Evolutionary conservation across 2,888 invertebrate genomes (phyloP).

Genomic region (Catonia carolina): DNA sequence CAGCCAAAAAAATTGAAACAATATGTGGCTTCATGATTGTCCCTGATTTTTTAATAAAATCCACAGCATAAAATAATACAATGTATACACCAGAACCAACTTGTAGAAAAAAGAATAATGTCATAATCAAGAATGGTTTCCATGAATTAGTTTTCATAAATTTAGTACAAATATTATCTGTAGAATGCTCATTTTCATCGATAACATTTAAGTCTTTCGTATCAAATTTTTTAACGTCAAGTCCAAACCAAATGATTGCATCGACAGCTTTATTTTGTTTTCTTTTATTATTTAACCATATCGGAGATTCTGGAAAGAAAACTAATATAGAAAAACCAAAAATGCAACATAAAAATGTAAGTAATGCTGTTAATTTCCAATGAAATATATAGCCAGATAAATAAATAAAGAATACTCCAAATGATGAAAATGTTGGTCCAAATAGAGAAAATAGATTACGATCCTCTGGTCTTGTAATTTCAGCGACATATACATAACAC

Average conservation of each 20-base stretch:
- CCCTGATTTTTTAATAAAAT: conserved; percentile 60
- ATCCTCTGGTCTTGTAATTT: conserved; percentile 60
- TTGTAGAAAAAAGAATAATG: conserved; percentile 61
- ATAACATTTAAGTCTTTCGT: background rate
- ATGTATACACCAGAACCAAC: conserved; percentile 68
- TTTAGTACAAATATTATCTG: conserved; percentile 43
- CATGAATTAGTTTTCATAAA: conserved; percentile 52
- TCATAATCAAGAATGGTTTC: conserved; percentile 59
- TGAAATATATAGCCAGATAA: conserved; percentile 57
- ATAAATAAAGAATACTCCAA: conserved; percentile 64
- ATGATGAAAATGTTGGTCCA: conserved; percentile 63
- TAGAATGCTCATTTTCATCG: conserved; percentile 38
- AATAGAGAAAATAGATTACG: conserved; percentile 61
- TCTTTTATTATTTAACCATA: conserved; percentile 57
- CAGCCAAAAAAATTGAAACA: conserved; percentile 62
- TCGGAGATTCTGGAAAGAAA: conserved; percentile 60
- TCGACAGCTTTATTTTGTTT: conserved; percentile 54
- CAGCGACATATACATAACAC: conserved; percentile 60
- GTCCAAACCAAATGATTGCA: conserved; percentile 57
- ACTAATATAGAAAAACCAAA: background rate
- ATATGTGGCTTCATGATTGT: conserved; percentile 59
- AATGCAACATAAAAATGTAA: background rate
- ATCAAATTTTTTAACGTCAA: conserved; percentile 41
- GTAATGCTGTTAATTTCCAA: conserved; percentile 48
- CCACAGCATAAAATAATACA: conserved; percentile 64